phyloP scores from a whole-genome alignment of 2,797 vertebrate species.

The Alectoris magna region DNA sequence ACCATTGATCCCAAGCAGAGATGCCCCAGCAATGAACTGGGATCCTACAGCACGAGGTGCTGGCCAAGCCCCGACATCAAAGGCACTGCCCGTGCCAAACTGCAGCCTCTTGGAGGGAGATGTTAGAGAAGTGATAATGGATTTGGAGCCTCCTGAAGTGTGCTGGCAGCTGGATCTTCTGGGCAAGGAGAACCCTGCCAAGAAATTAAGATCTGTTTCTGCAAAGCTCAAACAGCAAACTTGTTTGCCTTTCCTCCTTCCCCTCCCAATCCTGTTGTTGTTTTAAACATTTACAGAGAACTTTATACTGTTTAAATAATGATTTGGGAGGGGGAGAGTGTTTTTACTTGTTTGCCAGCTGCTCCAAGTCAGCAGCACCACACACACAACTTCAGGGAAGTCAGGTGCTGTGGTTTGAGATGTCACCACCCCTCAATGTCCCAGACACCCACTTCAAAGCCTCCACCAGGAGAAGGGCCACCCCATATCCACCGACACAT shows the following conservation, averaged over 20 bases:
- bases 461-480: not conserved
- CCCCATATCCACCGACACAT: not conserved
- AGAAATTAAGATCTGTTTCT: conserved; percentile 50
- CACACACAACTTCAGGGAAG: not conserved
- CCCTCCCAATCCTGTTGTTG: conserved; percentile 47
- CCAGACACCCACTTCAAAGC: not conserved
- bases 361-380: conserved; percentile 23
- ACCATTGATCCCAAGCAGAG: not conserved
- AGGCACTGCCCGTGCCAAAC: conserved; percentile 1
- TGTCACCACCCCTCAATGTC: not conserved
- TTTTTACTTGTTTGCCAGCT: conserved; percentile 39
- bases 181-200: conserved; percentile 43
- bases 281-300: conserved; percentile 67
- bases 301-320: conserved; percentile 65
- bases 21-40: not conserved
- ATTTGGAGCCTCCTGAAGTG: not conserved
- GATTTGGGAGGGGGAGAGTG: not conserved
- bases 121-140: conserved; percentile 19
- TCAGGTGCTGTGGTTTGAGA: not conserved
- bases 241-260: conserved; percentile 67
- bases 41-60: not conserved
- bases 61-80: not conserved
- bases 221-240: conserved; percentile 58
- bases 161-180: conserved; percentile 48
- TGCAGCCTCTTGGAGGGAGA: conserved; percentile 36